A percentile compares a stretch with the other conserved stretches of the same genome.
These are phyloP conservation scores for Odontamblyopus rebecca DNA, from an alignment of 2,797 vertebrate genomes.

Conservation along the genomic window DNA sequence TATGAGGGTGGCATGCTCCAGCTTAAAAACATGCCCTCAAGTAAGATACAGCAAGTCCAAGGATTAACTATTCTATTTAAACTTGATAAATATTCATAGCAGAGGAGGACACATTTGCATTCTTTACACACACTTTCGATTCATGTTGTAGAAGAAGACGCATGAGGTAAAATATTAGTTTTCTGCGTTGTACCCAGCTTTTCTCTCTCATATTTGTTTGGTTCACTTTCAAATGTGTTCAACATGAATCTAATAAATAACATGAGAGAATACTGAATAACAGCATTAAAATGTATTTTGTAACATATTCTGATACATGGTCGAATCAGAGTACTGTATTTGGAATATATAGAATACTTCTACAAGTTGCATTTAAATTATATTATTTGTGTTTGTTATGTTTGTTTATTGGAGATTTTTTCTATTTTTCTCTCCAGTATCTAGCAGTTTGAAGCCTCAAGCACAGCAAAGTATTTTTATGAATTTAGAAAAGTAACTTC, in stretches of 20 bases:
- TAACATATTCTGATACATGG: too few species aligned
- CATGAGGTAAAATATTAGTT: not conserved
- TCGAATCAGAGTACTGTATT: too few species aligned
- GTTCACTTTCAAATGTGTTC: not conserved
- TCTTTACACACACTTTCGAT: slow-evolving; percentile 19
- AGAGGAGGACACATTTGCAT: slow-evolving; percentile 22
- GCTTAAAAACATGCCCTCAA: slow-evolving; percentile 31
- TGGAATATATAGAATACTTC: too few species aligned
- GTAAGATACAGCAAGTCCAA: slow-evolving; percentile 26
- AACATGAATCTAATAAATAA: slow-evolving; percentile 1
- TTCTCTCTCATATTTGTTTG: slow-evolving; percentile 17
- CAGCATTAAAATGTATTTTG: too few species aligned
- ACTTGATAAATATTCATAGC: slow-evolving; percentile 42
- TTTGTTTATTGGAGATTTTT: too few species aligned
- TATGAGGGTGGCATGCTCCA: slow-evolving; percentile 30
- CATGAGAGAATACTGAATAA: too few species aligned
- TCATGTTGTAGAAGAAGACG: slow-evolving; percentile 13
- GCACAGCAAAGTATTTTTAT: too few species aligned
- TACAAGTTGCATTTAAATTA: too few species aligned
- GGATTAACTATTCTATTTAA: slow-evolving; percentile 16
- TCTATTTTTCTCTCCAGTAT: too few species aligned
- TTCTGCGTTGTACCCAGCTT: not conserved
- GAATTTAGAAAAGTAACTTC: too few species aligned
- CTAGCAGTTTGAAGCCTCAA: too few species aligned
- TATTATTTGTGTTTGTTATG: too few species aligned